Evolutionary conservation across 2,113 vertebrate species (phyloP).

Genomic region (Acrocephalus arundinaceus): DNA sequence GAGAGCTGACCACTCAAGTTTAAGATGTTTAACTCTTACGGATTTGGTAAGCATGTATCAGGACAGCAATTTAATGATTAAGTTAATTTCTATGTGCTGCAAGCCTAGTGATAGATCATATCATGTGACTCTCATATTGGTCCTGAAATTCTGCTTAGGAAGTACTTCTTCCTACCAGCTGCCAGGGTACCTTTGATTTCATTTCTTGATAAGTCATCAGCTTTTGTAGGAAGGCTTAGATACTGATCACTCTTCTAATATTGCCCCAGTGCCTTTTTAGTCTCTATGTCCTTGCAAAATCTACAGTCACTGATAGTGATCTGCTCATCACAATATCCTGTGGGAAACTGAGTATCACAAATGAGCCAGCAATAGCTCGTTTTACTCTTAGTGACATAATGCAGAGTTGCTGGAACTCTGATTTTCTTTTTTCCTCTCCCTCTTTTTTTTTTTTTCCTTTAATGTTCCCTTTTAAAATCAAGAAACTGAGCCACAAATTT

Average conservation of each 20-base stretch:
- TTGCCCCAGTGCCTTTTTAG: neutral
- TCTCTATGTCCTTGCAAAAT: neutral
- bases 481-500: constrained; percentile 78
- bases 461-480: constrained; percentile 37
- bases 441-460: neutral
- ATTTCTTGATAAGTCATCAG: neutral
- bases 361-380: neutral
- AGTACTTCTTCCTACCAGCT: neutral
- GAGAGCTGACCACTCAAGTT: neutral
- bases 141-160: neutral
- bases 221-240: neutral
- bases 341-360: neutral
- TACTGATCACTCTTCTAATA: neutral
- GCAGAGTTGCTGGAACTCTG: constrained; percentile 30
- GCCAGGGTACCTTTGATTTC: neutral
- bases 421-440: neutral
- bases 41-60: neutral
- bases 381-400: neutral
- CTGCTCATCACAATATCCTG: neutral
- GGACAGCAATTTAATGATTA: neutral
- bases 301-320: neutral
- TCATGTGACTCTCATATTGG: neutral
- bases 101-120: neutral
- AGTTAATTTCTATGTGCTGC: neutral
- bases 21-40: neutral